Evolutionary conservation across 2,888 invertebrate genomes (phyloP).

Genomic region (Heteromurus nitidus): DNA sequence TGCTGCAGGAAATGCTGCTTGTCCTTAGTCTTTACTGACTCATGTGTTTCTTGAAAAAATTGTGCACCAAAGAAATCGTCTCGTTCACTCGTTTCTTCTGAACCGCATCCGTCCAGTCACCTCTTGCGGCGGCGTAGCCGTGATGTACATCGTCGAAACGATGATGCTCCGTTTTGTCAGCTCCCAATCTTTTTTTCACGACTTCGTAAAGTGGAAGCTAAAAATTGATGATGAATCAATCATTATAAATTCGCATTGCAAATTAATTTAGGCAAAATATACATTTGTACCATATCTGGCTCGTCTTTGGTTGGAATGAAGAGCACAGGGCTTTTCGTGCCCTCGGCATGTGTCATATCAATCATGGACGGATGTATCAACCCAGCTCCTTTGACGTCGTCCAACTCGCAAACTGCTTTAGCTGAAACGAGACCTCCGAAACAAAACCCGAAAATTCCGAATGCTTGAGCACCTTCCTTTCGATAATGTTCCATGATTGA

Average conservation of each 20-base stretch:
- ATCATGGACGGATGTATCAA: slow-evolving; percentile 68
- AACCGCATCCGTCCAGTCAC: slow-evolving; percentile 63
- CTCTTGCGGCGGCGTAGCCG: slow-evolving; percentile 70
- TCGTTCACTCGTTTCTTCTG: slow-evolving; percentile 69
- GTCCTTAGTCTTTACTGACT: slow-evolving; percentile 5
- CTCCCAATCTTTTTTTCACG: slow-evolving; percentile 66
- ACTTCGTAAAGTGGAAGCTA: slow-evolving; percentile 66
- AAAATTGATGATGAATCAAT: not conserved
- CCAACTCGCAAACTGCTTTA: slow-evolving; percentile 45
- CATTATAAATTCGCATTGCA: not conserved
- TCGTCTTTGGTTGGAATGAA: slow-evolving; percentile 68
- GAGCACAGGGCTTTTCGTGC: slow-evolving; percentile 64
- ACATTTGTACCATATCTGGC: slow-evolving; percentile 68
- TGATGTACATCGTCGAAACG: slow-evolving; percentile 70
- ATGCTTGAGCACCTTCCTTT: slow-evolving; percentile 34
- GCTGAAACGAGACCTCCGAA: slow-evolving; percentile 60
- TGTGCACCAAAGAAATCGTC: slow-evolving; percentile 59
- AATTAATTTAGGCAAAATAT: not conserved
- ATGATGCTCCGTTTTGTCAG: slow-evolving; percentile 61
- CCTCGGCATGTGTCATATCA: slow-evolving; percentile 54
- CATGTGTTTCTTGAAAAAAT: slow-evolving; percentile 67
- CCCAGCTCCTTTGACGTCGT: slow-evolving; percentile 65
- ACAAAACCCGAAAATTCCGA: slow-evolving; percentile 64
- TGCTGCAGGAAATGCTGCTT: not conserved
- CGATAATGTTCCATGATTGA: slow-evolving; percentile 65